phyloP scores from a whole-genome alignment of 2,113 vertebrate genomes.

The Myiagra hebetior region DNA sequence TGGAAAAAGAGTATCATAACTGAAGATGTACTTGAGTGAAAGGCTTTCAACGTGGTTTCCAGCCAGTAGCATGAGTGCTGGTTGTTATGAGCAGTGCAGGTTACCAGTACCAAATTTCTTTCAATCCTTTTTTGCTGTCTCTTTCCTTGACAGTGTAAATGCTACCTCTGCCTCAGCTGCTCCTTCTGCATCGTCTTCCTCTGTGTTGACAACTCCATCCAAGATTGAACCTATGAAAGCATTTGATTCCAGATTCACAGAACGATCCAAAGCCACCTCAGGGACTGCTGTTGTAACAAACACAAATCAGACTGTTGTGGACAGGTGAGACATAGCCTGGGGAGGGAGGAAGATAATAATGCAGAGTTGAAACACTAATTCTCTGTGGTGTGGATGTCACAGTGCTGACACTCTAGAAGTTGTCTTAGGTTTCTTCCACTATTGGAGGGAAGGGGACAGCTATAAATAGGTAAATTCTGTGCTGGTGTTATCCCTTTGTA shows the following conservation, averaged over 20 bases:
- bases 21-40: neutral
- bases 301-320: slow-evolving; percentile 76
- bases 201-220: slow-evolving; percentile 85
- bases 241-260: slow-evolving; percentile 94
- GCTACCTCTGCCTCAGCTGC: slow-evolving; percentile 65
- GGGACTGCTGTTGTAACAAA: slow-evolving; percentile 80
- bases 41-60: neutral
- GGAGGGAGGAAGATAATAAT: too few relatives aligned
- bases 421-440: neutral
- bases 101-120: neutral
- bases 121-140: neutral
- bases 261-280: slow-evolving; percentile 94
- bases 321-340: slow-evolving; percentile 75
- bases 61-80: neutral
- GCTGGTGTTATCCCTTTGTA: neutral
- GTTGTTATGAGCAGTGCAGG: neutral
- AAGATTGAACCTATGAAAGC: slow-evolving; percentile 98
- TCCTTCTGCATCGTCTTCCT: slow-evolving; percentile 72
- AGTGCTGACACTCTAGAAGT: neutral
- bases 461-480: neutral
- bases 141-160: slow-evolving; percentile 61
- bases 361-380: neutral
- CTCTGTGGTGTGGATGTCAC: neutral
- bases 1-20: neutral
- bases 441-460: neutral